These are phyloP conservation scores for Momotus momota DNA, from an alignment of 2,797 vertebrate genomes.

Conservation along the genomic window DNA sequence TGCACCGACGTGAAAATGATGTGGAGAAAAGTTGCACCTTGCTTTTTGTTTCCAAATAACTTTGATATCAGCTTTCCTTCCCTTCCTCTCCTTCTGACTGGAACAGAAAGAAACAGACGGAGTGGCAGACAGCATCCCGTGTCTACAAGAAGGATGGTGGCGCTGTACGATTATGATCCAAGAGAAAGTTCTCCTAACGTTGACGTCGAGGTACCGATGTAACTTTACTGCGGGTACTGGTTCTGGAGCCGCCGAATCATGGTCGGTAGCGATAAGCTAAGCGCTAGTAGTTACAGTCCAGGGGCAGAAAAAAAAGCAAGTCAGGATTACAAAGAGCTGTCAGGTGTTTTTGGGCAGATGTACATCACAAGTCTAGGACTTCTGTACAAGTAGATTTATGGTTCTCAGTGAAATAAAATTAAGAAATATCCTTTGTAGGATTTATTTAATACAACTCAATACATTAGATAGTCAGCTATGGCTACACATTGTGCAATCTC, in stretches of 20 bases:
- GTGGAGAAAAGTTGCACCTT: not conserved
- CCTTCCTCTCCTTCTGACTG: not conserved
- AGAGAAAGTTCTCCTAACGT: conserved; percentile 97
- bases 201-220: conserved; percentile 90
- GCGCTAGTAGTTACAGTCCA: too few species aligned
- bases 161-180: conserved; percentile 96
- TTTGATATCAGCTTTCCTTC: not conserved
- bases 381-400: not conserved
- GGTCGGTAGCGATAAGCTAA: not conserved
- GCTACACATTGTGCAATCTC: not conserved
- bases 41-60: not conserved
- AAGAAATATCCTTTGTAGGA: not conserved
- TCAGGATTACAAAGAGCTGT: too few species aligned
- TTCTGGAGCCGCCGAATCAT: rapidly evolving
- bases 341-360: too few species aligned
- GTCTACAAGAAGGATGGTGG: conserved; percentile 91
- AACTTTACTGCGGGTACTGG: rapidly evolving
- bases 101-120: conserved; percentile 89
- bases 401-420: not conserved
- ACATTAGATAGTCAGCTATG: rapidly evolving
- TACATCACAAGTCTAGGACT: too few species aligned
- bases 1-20: not conserved
- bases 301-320: too few species aligned
- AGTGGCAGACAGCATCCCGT: conserved; percentile 82
- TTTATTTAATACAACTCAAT: not conserved